Conservation (phyloP, 1,140 invertebrate species). For the Seison nebaliae region DNA sequence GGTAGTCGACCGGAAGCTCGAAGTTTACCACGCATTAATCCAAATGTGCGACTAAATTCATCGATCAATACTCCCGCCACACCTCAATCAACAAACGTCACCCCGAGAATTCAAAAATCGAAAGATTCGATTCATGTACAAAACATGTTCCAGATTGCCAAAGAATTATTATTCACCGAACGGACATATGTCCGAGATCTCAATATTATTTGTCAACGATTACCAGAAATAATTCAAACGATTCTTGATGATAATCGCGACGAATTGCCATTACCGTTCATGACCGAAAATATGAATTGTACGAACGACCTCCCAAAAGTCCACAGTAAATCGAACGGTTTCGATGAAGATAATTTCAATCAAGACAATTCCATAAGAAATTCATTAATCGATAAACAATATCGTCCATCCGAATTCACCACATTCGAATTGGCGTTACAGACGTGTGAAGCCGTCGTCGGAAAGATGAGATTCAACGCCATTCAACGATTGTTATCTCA, state of each 20-base stretch:
- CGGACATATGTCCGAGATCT: conserved; percentile 75
- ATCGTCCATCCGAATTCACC: not conserved
- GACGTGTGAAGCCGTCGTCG: conserved; percentile 1
- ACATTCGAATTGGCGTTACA: not conserved
- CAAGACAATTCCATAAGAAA: no score
- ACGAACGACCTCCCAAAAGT: not conserved
- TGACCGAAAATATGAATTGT: not conserved
- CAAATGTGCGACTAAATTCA: no score
- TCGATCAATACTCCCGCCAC: no score
- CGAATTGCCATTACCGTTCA: not conserved
- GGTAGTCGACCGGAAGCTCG: no score
- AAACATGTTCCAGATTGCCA: no score
- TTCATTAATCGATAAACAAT: no score
- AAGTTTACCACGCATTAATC: no score
- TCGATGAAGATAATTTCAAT: no score
- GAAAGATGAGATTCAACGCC: conserved; percentile 33
- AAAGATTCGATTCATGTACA: no score
- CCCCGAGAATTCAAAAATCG: no score
- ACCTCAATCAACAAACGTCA: no score
- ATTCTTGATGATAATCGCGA: not conserved
- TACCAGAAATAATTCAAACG: no score
- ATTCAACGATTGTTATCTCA: conserved; percentile 40
- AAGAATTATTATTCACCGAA: conserved; percentile 78
- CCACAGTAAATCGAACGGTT: conserved; percentile 1
- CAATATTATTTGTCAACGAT: conserved; percentile 26